Percentiles rank a stretch among this genome's conserved stretches.
These are phyloP conservation scores for Drosophila parabipectinata DNA, from an alignment of 1,140 invertebrate genomes.

Conservation along the genomic window DNA sequence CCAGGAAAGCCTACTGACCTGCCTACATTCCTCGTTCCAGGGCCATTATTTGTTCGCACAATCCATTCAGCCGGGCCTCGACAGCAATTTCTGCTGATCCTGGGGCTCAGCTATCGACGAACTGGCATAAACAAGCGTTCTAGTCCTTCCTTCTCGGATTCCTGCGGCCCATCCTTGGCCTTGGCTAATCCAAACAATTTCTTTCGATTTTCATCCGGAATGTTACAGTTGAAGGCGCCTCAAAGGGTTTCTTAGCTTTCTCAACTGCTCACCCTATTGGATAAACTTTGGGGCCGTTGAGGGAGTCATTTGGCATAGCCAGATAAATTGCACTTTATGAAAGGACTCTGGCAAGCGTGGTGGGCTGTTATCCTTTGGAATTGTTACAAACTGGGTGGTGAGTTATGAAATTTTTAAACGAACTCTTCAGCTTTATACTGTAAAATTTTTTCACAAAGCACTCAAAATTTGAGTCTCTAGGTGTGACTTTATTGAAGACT, in stretches of 20 bases:
- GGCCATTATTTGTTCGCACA: constrained; percentile 24
- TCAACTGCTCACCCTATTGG: neutral
- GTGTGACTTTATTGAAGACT: neutral
- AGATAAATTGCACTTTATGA: constrained; percentile 16
- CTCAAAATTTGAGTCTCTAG: neutral
- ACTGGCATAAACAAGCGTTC: constrained; percentile 32
- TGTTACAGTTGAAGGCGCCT: constrained; percentile 43
- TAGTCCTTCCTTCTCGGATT: neutral
- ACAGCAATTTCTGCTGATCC: constrained; percentile 23
- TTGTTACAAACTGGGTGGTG: neutral
- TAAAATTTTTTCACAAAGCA: neutral
- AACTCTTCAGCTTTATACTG: neutral
- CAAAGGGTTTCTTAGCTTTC: constrained; percentile 8
- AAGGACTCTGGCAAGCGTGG: neutral
- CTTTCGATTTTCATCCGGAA: constrained; percentile 51
- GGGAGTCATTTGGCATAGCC: constrained; percentile 9
- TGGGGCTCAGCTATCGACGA: constrained; percentile 36
- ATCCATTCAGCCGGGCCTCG: constrained; percentile 22
- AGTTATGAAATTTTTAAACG: neutral
- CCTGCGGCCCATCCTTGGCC: constrained; percentile 21
- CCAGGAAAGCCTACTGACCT: neutral
- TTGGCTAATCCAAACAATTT: constrained; percentile 62
- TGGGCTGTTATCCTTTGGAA: neutral
- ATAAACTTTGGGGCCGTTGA: neutral
- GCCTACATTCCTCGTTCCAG: constrained; percentile 1